These are phyloP conservation scores for Gobiocypris rarus DNA, from an alignment of 2,113 vertebrate genomes.

Conservation along the genomic window DNA sequence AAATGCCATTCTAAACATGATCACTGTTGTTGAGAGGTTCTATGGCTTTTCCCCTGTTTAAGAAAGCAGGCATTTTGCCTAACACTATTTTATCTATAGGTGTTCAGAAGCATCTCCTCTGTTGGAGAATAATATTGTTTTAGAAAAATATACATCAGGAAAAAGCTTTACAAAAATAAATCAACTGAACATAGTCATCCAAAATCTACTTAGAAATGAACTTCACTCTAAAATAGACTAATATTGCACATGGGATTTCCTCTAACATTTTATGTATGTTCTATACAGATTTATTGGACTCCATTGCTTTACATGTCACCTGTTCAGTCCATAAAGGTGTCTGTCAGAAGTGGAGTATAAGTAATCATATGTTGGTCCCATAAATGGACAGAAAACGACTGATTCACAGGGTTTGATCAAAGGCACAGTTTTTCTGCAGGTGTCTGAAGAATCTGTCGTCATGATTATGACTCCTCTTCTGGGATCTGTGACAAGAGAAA, in stretches of 20 bases:
- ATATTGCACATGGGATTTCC: conserved; percentile 73
- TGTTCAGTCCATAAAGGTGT: conserved; percentile 41
- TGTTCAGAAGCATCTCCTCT: conserved; percentile 16
- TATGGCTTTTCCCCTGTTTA: conserved; percentile 67
- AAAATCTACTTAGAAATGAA: conserved; percentile 59
- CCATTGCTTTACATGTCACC: conserved; percentile 24
- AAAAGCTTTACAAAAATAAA: conserved; percentile 77
- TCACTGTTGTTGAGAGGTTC: conserved; percentile 53
- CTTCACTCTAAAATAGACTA: conserved; percentile 61
- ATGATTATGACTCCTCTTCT: conserved; percentile 57
- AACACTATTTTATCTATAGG: background rate
- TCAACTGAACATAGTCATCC: conserved; percentile 60
- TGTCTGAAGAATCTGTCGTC: conserved; percentile 49
- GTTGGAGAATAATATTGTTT: conserved; percentile 43
- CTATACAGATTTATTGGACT: conserved; percentile 54
- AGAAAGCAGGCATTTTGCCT: conserved; percentile 51
- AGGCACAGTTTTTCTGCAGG: conserved; percentile 73
- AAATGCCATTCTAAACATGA: background rate
- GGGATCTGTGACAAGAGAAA: conserved; percentile 45
- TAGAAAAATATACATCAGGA: conserved; percentile 80
- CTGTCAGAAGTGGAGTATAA: conserved; percentile 50
- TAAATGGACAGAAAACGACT: background rate
- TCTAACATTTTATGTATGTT: conserved; percentile 52
- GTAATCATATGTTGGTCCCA: conserved; percentile 10
- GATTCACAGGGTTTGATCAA: conserved; percentile 60